Evolutionary conservation across 2,888 invertebrate species (phyloP).

Genomic region (Apodemia mormo): DNA sequence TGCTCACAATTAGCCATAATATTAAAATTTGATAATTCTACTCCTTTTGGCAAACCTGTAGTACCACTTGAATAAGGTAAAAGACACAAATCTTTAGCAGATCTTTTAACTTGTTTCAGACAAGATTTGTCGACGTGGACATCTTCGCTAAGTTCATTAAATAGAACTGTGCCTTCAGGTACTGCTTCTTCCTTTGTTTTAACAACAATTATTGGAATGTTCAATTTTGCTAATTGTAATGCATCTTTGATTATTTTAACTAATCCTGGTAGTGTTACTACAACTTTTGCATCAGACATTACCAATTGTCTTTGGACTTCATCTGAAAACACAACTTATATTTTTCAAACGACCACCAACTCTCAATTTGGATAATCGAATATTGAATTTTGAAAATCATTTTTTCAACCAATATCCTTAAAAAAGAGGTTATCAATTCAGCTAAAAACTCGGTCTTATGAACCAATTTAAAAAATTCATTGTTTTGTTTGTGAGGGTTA

Average conservation of each 20-base stretch:
- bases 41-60: conserved; percentile 91
- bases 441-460: no score
- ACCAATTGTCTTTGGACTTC: conserved; percentile 86
- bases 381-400: no score
- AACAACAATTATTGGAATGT: conserved; percentile 80
- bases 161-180: conserved; percentile 79
- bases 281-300: conserved; percentile 82
- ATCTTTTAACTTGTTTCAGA: conserved; percentile 68
- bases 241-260: conserved; percentile 73
- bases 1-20: conserved; percentile 77
- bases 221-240: conserved; percentile 67
- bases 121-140: conserved; percentile 78
- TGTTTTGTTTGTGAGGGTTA: no score
- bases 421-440: no score
- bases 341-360: not conserved
- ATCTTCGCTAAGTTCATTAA: conserved; percentile 83
- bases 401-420: no score
- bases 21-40: conserved; percentile 84
- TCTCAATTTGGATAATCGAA: no score
- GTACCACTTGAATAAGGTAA: conserved; percentile 94
- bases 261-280: conserved; percentile 82
- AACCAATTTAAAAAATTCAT: no score
- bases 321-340: conserved; percentile 70
- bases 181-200: conserved; percentile 60
- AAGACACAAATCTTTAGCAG: conserved; percentile 82